Base-by-base conservation (phyloP, 2,113 vertebrate species). In the Heptranchias perlo region DNA sequence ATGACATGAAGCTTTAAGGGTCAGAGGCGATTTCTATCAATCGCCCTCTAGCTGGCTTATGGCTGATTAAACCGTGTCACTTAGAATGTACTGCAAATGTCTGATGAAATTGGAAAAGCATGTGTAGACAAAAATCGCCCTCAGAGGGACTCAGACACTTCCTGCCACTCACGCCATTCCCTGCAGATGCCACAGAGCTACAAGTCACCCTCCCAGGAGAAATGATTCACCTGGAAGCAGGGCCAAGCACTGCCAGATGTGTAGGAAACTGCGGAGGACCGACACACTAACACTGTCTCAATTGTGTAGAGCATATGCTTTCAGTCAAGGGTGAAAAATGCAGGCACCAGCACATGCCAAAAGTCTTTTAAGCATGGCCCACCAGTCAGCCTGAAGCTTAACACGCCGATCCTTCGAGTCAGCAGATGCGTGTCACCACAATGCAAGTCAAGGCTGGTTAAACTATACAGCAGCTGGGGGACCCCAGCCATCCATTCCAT, bases 251-350 rank as follows among this genome's bases (percentile, higher is more conserved):
- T 98, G 98, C 99, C 99, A 99, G 99, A 99, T 99, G 99, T 99
- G 98, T 98, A 98, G 98, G 98, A 98, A 98, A 98, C 97, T 96
- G 97, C 97, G 97, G 96, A 97, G 97, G 98, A 98, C 98, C 98
- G 97, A 97, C 98, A 98, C 96, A 97, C 98, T 98, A 98, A 99
- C 98, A 99, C 98, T 98, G 98, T 98, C 98, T 98, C 97, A 97
- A 99, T 98, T 99, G 98, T 99, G 98, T 97, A 86, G 97, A 98
- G 98, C 99, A 99, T 98, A 98, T 99, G 99, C 98, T 99, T 98
- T 98, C 98, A 98, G 99, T 99, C 99, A 99, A 97, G 98, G 98
- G 98, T 98, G 98, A 98, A 98, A 98, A 98, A 98, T 98, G 98
- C 98, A 98, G 98, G 99, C 98, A 98, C 98, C 98, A 98, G 98